These are phyloP conservation scores for Budorcas taxicolor DNA, from an alignment of 2,113 vertebrate genomes.

Conservation along the genomic window DNA sequence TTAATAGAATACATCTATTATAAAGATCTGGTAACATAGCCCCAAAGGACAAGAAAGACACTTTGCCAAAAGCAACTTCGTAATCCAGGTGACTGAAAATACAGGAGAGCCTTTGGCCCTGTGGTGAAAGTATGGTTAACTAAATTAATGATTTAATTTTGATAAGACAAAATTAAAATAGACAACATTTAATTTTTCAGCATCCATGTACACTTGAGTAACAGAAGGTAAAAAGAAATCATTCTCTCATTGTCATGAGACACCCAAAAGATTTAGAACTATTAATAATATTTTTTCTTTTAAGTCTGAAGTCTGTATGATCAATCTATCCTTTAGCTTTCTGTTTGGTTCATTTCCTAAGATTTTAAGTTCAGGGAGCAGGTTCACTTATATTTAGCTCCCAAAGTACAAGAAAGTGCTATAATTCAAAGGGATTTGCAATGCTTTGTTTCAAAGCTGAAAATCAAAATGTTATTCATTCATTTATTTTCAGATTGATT, in stretches of 20 bases:
- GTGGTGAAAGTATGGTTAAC: not conserved
- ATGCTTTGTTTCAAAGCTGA: not conserved
- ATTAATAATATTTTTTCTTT: not conserved
- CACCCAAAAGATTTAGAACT: not conserved
- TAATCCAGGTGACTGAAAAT: not conserved
- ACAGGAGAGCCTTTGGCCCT: not conserved
- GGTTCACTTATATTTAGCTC: not conserved
- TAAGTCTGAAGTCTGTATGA: not conserved
- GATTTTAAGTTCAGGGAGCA: not conserved
- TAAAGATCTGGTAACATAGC: not conserved
- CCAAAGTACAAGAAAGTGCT: not conserved
- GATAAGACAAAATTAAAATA: not conserved
- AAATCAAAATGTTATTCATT: conserved; percentile 29
- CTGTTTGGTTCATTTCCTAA: not conserved
- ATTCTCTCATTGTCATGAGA: not conserved
- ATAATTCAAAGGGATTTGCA: not conserved
- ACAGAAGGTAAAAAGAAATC: not conserved
- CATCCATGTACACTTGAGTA: not conserved
- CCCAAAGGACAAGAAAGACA: not conserved
- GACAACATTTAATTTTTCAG: not conserved
- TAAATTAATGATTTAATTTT: not conserved
- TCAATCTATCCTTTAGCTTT: not conserved
- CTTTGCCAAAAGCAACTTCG: not conserved
- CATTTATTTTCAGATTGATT: conserved; percentile 46
- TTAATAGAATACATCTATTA: not conserved